Percentiles rank a stretch among this genome's conserved stretches.
These are phyloP conservation scores for Cryptoblepharus egeriae DNA, from an alignment of 2,797 vertebrate species.

Conservation along the genomic window DNA sequence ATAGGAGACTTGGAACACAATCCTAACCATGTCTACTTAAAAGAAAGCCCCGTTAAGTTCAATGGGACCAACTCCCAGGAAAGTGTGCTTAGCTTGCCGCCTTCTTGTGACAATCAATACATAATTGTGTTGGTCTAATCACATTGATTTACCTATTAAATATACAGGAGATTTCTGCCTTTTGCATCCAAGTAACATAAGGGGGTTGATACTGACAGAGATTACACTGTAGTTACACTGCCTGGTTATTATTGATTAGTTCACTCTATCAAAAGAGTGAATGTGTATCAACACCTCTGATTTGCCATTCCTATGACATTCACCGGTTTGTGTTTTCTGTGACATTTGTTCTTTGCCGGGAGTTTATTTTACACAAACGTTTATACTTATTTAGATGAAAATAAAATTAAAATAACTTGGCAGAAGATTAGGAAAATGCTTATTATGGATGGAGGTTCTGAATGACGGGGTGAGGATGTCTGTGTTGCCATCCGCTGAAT, in stretches of 20 bases:
- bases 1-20: no score
- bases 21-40: no score
- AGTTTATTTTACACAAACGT: no score
- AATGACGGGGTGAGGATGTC: not conserved
- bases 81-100: no score
- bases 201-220: not conserved
- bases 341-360: no score
- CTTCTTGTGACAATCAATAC: not conserved
- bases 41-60: no score
- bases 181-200: not conserved
- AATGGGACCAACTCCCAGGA: no score
- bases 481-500: not conserved
- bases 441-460: not conserved
- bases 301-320: not conserved
- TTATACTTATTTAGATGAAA: no score
- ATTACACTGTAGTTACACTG: not conserved
- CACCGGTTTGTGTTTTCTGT: not conserved
- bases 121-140: not conserved
- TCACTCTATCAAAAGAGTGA: not conserved
- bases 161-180: not conserved
- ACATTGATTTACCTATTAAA: not conserved
- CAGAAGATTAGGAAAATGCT: not conserved
- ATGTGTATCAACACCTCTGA: not conserved
- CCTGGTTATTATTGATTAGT: not conserved
- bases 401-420: no score